Base-by-base conservation (phyloP, 2,888 invertebrate genomes). In the Sphaerophoria rueppellii region DNA sequence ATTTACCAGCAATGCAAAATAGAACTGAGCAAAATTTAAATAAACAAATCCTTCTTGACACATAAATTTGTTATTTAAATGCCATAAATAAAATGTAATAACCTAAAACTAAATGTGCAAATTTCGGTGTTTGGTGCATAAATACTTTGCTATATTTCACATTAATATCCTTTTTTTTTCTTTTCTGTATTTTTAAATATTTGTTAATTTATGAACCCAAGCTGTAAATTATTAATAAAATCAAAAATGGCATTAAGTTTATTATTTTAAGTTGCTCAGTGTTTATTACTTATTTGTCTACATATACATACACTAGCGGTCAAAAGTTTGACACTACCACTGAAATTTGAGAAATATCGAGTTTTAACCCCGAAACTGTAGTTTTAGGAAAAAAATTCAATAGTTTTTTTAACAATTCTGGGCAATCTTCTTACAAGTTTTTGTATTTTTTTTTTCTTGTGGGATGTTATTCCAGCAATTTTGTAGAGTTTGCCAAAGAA, bases 61-160 rank as follows among this genome's bases (percentile, higher is more conserved):
- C 32, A 34, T 34, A 43, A 58, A 58, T 40, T 76, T 50, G 60
- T 54, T 74, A 78, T 73, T 70, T 71, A 79, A 71, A 78, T 67
- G n/a, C n/a, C n/a, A n/a, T 61, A 57, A 69, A 46, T 54, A 69
- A 69, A 85, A 57, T 34, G 67, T 24, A 37, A 71, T 50, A 67
- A 57, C 67, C 69, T 63, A 40, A 60, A 60, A 58, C 72, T 81
- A 54, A 67, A 85, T 85, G 76, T 85, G 81, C 76, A 77, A 87
- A 88, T 88, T 88, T 88, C 88, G 88, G 88, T 88, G 88, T 88
- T 88, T 88, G 88, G 88, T 87, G 88, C 88, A 87, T 87, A 60
- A n/a, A n/a, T n/a, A 81, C 73, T 83, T 85, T 52, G 81, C 76
- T 70, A 77, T 81, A 77, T 85, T 71, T 77, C 40, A 76, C 57